Evolutionary conservation across 1,140 invertebrate genomes (phyloP).

Genomic region (Zaprionus vittiger): DNA sequence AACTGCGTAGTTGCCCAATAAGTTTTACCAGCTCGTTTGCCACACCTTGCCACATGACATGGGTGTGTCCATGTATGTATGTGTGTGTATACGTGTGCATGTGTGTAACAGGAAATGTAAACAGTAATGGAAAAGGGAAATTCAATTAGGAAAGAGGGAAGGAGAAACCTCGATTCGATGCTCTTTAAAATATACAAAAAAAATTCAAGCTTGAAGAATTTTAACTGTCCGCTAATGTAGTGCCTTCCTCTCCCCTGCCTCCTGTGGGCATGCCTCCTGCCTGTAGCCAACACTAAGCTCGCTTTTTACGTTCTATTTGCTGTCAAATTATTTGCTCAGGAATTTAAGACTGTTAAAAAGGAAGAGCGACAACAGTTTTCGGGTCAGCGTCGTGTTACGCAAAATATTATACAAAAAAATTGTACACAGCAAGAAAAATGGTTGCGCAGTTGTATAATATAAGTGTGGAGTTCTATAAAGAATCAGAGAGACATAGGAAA

Average conservation of each 20-base stretch:
- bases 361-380: constrained; percentile 57
- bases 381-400: constrained; percentile 61
- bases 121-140: constrained; percentile 58
- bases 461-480: too few relatives aligned
- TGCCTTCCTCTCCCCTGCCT: not conserved
- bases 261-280: not conserved
- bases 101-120: constrained; percentile 61
- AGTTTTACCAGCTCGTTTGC: constrained; percentile 29
- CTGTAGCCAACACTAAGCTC: not conserved
- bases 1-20: constrained; percentile 35
- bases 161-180: not conserved
- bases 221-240: not conserved
- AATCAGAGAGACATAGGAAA: not conserved
- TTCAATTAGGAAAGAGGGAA: constrained; percentile 50
- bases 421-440: constrained; percentile 23
- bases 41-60: constrained; percentile 25
- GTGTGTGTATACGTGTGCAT: constrained; percentile 11
- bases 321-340: constrained; percentile 73
- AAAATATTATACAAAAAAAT: constrained; percentile 48
- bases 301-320: constrained; percentile 58
- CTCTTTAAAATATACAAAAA: not conserved
- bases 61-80: not conserved
- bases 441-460: not conserved
- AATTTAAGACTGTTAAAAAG: constrained; percentile 72
- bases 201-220: constrained; percentile 1